Base-by-base conservation (phyloP, 2,888 invertebrate genomes). In the Parascotia fuliginaria region DNA sequence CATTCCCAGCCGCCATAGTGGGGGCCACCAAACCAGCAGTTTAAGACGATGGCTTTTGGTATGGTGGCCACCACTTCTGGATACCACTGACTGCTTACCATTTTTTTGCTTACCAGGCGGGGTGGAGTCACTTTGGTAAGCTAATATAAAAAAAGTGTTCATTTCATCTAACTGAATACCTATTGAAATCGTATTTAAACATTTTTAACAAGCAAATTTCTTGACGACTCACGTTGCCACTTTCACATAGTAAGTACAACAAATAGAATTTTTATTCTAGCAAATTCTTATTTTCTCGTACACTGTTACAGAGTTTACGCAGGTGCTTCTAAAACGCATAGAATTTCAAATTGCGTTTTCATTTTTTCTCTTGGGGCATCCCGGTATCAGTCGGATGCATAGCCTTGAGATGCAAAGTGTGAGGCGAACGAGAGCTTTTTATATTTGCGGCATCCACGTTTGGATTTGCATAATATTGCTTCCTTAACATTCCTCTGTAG, bases 391-490 rank as follows among this genome's bases (percentile, higher is more conserved):
- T 86, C 78, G 83, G 81, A 83, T 91, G 90, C 90, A 89, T 79
- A 85, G 85, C 91, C 91, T 91, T 91, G 90, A 89, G 87, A 91
- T 92, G 90, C 91, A 91, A 91, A 91, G 89, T 89, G 86, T 77
- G 85, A 83, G 84, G 60, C 52, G 56, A 85, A 79, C 83, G 84
- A 79, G 87, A 81, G 87, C 87, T 90, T 91, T 90, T 90, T 90
- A 88, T 90, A 88, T 89, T 89, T 91, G 87, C 83, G 87, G 85
- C 77, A 85, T 81, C 87, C 82, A 87, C 83, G 83, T 79, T 81
- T 73, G 81, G 81, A 91, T 92, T 92, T 91, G 87, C 92, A 92
- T 92, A 92, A 92, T 92, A 92, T 92, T 92, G 91, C 92, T 92
- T 92, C 89, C 80, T 89, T 87, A 90, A 89, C 87, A 87, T 89